Evolutionary conservation across 2,113 vertebrate genomes (phyloP), one percentile per base, ranked within the genome.

Genomic region (Limnothrissa miodon): DNA sequence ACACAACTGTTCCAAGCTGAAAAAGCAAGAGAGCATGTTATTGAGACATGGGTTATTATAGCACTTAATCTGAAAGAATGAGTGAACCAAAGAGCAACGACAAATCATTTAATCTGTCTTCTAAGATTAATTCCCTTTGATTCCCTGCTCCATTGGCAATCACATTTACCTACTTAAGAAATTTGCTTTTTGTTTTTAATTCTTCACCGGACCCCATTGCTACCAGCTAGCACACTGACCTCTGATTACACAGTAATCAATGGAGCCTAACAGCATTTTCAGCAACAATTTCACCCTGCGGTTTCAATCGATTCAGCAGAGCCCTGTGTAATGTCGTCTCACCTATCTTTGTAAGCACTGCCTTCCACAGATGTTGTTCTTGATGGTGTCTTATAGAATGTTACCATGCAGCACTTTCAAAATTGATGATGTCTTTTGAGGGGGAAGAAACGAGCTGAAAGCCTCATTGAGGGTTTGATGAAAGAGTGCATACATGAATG

Each of bases 1-100:
- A 91, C 90, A 91, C 90, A 87, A 59, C 62, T 56, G 80, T 87
- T 93, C 86, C 70, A 81, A 91, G 88, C 81, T 81, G 87, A 87
- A 87, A 85, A 89, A 81, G 83, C 82, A 74, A 36, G 45, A 62
- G 84, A 87, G 79, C 45, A 39, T 85, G 81, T 81, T 86, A 84
- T 87, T 89, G 81, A 87, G 86, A 15, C 11, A 33, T 39, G 66
- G 29, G 29, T 36, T 17, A 74, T 11, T 10, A 62, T 53, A 82
- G 53, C 45, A 23, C 46, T 81, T 82, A 53, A 86, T 79, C 70
- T 80, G 79, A 80, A 23, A 48, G 21, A 6, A 21, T 2, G 19
- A 56, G 51, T 56, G 21, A 21, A n/a, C 7, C 7, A 21, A 19
- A 23, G 3, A 56, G 6, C 51, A n/a, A 56, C 23, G 21, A 6